Evolutionary conservation across 1,140 invertebrate genomes (phyloP).

Genomic region (Polypedilum vanderplanki): DNA sequence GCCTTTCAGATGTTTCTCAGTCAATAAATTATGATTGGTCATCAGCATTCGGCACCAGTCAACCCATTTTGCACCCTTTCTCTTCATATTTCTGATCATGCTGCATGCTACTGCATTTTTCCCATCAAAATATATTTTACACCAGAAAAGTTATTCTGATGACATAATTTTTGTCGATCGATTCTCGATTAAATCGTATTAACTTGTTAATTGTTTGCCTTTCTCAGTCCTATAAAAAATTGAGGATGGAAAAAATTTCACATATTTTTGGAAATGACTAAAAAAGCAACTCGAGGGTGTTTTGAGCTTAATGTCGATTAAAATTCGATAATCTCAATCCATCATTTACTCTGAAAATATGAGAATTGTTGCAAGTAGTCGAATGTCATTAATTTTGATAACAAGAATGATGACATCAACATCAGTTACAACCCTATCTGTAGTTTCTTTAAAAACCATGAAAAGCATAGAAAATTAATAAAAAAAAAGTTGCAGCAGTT

Average conservation of each 20-base stretch:
- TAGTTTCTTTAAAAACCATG: background rate
- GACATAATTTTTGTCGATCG: background rate
- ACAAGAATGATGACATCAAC: background rate
- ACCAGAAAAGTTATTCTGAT: background rate
- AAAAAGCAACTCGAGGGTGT: background rate
- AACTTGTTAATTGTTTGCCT: background rate
- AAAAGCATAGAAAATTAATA: background rate
- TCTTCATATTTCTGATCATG: no score
- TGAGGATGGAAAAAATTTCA: background rate
- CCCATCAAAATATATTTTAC: background rate
- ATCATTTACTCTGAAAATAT: background rate
- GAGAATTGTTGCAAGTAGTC: background rate
- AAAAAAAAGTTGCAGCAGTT: background rate
- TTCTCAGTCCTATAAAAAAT: background rate
- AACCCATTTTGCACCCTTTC: background rate
- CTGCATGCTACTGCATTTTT: no score
- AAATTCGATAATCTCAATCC: background rate
- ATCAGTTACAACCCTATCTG: background rate
- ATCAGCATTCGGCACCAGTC: background rate
- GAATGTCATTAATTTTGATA: background rate
- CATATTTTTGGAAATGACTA: background rate
- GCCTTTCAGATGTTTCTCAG: background rate
- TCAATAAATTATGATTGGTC: background rate
- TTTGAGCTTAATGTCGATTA: background rate
- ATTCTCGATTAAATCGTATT: background rate